Conservation (phyloP, 2,888 invertebrate species). For the Esperia sulphurella region DNA sequence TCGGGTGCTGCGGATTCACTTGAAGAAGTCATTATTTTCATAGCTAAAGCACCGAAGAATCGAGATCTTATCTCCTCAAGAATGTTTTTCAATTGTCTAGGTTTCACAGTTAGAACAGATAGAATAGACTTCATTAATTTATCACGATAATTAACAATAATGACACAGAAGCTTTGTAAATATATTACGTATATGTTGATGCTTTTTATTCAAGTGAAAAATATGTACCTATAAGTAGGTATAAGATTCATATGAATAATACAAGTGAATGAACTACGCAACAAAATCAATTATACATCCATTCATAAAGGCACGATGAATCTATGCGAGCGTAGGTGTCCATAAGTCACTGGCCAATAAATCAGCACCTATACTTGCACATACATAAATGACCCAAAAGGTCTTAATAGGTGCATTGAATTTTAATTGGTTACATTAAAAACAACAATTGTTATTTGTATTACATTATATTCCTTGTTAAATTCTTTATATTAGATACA, state of each 20-base stretch:
- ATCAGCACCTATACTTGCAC: conserved; percentile 28
- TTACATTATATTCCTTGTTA: not conserved
- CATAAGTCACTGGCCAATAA: conserved; percentile 48
- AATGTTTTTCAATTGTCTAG: conserved; percentile 18
- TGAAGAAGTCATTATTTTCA: conserved; percentile 40
- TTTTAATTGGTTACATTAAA: conserved; percentile 1
- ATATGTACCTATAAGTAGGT: conserved; percentile 31
- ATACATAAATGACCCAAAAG: not conserved
- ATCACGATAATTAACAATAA: conserved; percentile 13
- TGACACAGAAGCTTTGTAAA: not conserved
- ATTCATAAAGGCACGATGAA: conserved; percentile 56
- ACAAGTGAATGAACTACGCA: conserved; percentile 50
- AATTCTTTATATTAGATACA: too few relatives aligned
- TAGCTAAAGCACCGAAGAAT: conserved; percentile 26
- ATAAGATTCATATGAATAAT: conserved; percentile 33
- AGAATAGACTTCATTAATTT: conserved; percentile 14
- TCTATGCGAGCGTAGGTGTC: conserved; percentile 53
- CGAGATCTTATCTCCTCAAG: conserved; percentile 19
- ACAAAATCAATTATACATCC: conserved; percentile 55
- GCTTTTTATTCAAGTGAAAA: conserved; percentile 12
- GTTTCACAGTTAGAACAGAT: conserved; percentile 11
- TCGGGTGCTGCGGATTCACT: conserved; percentile 28
- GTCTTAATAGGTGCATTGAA: conserved; percentile 2
- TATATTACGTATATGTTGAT: not conserved
- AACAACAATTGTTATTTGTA: not conserved